Conservation (phyloP, 2,797 vertebrate genomes). For the Peromyscus aztecus region DNA sequence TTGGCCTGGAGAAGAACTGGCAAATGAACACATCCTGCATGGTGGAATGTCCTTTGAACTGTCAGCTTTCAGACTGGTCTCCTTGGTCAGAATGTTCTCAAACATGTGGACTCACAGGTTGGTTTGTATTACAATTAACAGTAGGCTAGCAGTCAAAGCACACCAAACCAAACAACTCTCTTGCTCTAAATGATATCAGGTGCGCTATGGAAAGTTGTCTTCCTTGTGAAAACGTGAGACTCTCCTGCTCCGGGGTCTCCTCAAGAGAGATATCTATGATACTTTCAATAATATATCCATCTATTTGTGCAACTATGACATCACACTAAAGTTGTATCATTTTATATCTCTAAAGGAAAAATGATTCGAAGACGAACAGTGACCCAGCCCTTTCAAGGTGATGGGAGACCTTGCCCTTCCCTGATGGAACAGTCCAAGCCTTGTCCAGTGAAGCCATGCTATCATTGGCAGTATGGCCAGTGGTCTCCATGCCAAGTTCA, state of each 20-base stretch:
- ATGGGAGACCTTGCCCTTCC: constrained; percentile 95
- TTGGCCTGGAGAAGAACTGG: constrained; percentile 95
- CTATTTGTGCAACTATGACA: background rate
- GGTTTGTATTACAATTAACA: constrained; percentile 65
- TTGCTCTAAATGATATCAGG: background rate
- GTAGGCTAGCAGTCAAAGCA: background rate
- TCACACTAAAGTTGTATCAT: background rate
- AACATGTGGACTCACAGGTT: constrained; percentile 96
- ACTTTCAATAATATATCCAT: background rate
- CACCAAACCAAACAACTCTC: background rate
- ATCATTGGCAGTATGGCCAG: constrained; percentile 94
- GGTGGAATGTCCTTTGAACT: constrained; percentile 98
- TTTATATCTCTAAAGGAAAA: constrained; percentile 90
- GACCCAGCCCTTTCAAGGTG: constrained; percentile 96
- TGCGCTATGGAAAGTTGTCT: background rate
- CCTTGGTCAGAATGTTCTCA: constrained; percentile 96
- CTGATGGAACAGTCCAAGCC: constrained; percentile 97
- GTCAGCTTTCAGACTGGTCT: constrained; percentile 97
- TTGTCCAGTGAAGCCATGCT: constrained; percentile 97
- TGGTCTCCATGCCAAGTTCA: constrained; percentile 97
- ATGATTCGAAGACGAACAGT: constrained; percentile 94
- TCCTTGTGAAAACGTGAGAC: background rate
- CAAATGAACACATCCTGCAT: constrained; percentile 96
- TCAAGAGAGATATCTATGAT: background rate
- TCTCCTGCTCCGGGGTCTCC: background rate